phyloP scores from a whole-genome alignment of 2,888 invertebrate species.

The Callosobruchus maculatus region DNA sequence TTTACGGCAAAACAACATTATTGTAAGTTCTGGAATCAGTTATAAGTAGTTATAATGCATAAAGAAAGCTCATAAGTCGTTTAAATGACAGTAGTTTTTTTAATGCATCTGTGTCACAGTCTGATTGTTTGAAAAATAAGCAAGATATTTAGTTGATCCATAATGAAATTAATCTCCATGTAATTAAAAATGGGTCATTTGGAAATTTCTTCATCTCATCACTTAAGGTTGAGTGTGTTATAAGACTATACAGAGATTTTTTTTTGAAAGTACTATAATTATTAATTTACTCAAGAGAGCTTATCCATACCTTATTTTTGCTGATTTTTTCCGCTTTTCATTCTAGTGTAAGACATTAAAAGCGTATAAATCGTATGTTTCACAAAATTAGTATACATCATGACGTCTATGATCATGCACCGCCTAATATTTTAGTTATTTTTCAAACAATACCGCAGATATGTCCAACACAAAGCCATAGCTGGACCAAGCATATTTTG shows the following conservation, averaged over 20 bases:
- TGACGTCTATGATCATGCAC: too few relatives aligned
- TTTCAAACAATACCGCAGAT: neutral
- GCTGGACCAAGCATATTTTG: neutral
- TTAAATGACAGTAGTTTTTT: neutral
- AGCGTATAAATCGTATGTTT: too few relatives aligned
- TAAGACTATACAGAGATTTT: too few relatives aligned
- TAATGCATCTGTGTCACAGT: neutral
- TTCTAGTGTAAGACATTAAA: too few relatives aligned
- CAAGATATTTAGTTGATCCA: neutral
- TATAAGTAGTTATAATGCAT: neutral
- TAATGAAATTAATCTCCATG: neutral
- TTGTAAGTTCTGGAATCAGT: slow-evolving; percentile 2
- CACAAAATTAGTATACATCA: too few relatives aligned
- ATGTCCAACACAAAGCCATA: neutral
- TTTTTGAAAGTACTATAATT: too few relatives aligned
- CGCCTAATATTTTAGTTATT: neutral
- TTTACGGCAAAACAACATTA: slow-evolving; percentile 50
- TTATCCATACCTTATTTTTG: too few relatives aligned
- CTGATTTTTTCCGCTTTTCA: too few relatives aligned
- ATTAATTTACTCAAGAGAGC: too few relatives aligned
- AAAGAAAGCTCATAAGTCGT: neutral
- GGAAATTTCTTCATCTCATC: too few relatives aligned
- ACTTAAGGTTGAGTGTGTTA: too few relatives aligned
- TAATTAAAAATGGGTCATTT: too few relatives aligned
- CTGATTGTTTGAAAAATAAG: neutral